Conservation (phyloP, 2,113 vertebrate species). For the Cheilinus undulatus region DNA sequence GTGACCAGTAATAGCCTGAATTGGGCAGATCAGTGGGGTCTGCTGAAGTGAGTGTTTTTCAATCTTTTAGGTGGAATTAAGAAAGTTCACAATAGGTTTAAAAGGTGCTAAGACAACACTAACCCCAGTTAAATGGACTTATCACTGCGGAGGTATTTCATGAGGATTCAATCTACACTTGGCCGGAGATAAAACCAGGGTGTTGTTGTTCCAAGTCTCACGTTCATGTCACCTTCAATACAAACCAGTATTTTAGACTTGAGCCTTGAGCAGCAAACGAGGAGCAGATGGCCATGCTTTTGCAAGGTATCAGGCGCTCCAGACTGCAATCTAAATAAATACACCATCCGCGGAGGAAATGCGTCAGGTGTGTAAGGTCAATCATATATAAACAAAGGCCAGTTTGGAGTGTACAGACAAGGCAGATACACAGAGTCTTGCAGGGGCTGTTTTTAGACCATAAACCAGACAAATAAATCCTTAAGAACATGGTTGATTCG, state of each 20-base stretch:
- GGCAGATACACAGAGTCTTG: neutral
- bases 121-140: conserved; percentile 52
- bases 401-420: conserved; percentile 12
- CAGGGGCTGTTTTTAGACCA: conserved; percentile 41
- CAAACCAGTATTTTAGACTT: conserved; percentile 61
- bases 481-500: conserved; percentile 5
- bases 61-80: conserved; percentile 74
- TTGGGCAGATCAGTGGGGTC: conserved; percentile 59
- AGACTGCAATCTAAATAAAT: conserved; percentile 81
- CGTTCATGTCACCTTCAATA: conserved; percentile 61
- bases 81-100: conserved; percentile 70
- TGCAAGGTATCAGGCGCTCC: conserved; percentile 69
- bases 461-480: conserved; percentile 4
- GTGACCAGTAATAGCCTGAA: conserved; percentile 58
- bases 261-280: conserved; percentile 72
- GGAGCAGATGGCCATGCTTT: conserved; percentile 81
- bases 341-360: conserved; percentile 64
- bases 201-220: conserved; percentile 69
- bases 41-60: conserved; percentile 50
- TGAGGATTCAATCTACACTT: conserved; percentile 56
- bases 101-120: conserved; percentile 54
- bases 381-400: conserved; percentile 48
- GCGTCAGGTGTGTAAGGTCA: conserved; percentile 77
- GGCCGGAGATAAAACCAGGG: conserved; percentile 59
- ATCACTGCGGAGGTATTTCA: conserved; percentile 64